Evolutionary conservation across 2,113 vertebrate genomes (phyloP).

Genomic region (Daubentonia madagascariensis): DNA sequence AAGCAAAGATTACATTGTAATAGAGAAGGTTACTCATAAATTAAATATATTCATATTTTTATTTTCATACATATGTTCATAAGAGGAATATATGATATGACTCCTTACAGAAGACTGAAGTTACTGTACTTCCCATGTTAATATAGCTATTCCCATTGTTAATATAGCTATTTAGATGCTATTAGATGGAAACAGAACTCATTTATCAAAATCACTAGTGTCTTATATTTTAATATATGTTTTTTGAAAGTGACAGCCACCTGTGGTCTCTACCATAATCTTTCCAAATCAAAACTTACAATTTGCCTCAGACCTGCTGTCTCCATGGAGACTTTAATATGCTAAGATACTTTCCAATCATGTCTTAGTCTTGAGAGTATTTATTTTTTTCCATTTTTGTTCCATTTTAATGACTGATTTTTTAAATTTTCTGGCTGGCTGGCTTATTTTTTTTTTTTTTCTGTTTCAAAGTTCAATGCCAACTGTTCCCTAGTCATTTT

Average conservation of each 20-base stretch:
- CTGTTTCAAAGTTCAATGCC: constrained; percentile 16
- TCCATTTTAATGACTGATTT: constrained; percentile 50
- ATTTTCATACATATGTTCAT: background rate
- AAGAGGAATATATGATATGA: background rate
- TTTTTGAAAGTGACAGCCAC: constrained; percentile 62
- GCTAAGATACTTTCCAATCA: constrained; percentile 36
- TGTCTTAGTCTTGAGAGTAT: constrained; percentile 18
- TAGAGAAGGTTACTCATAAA: background rate
- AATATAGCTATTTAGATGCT: constrained; percentile 35
- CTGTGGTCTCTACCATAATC: constrained; percentile 46
- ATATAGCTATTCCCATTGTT: background rate
- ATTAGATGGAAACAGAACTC: constrained; percentile 41
- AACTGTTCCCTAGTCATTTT: background rate
- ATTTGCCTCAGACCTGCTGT: constrained; percentile 59
- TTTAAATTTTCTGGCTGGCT: background rate
- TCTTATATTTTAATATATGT: constrained; percentile 49
- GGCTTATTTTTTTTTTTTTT: background rate
- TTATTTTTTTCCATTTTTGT: constrained; percentile 62
- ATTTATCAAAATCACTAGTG: constrained; percentile 57
- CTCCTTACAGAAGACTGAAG: background rate
- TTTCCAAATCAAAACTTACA: constrained; percentile 61
- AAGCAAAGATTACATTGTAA: constrained; percentile 29
- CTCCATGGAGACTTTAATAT: constrained; percentile 51
- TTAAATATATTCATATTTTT: background rate
- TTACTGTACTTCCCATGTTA: constrained; percentile 3